Evolutionary conservation across 2,113 vertebrate species (phyloP), one percentile per base, ranked within the genome.

Genomic region (Cheilinus undulatus): DNA sequence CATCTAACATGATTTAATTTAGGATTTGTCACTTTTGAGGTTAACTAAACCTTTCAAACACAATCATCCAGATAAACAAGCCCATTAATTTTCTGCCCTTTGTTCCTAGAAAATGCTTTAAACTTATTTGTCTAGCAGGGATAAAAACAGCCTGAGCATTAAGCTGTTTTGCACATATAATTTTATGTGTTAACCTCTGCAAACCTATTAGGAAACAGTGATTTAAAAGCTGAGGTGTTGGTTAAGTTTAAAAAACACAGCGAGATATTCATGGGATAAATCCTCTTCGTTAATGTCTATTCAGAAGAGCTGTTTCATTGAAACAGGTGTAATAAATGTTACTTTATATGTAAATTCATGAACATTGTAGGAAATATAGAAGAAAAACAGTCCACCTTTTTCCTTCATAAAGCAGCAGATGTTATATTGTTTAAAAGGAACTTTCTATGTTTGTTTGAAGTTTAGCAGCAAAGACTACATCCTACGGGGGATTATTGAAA

Each of bases 191-290:
- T 60, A 56, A 63, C 63, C 34, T n/a, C 43, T 45, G 20, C 27
- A 72, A 80, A 71, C 58, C 30, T 56, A 70, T 73, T 81, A 70
- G 46, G 20, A 63, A 78, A 48, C 22, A 54, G 8, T 49, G 59
- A 77, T 85, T 86, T 76, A 76, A 70, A 57, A 38, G 76, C 64
- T 76, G 46, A 80, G 57, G 48, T 20, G 13, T 57, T 34, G 27
- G 32, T 64, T 75, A 7, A 10, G 51, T 40, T 75, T 81, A 67
- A 81, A 51, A 9, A 13, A 83, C 71, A 74, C 56, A 71, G 50
- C 50, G 50, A 73, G 66, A 53, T 34, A 11, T 86, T 88, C 80
- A 86, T 82, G 54, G 59, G 66, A 81, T 83, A 76, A 82, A 86
- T 74, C 63, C 17, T 75, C 58, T 80, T 48, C 79, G 72, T 84